These are phyloP conservation scores for Ditula angustiorana DNA, from an alignment of 2,888 invertebrate species.

Conservation along the genomic window DNA sequence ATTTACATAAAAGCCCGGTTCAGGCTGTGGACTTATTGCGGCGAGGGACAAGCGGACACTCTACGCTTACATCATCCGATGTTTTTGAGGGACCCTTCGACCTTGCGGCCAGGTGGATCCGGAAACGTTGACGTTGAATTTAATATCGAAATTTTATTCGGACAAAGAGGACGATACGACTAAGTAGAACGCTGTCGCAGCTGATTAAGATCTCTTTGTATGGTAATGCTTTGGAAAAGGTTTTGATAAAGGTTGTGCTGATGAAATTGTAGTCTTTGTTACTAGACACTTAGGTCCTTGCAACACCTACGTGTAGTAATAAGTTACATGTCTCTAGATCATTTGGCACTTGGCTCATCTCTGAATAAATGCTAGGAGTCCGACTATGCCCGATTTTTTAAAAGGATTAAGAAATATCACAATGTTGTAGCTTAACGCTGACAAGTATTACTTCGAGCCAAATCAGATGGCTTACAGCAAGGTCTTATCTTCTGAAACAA, in stretches of 20 bases:
- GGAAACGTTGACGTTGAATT: background rate
- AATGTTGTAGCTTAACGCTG: constrained; percentile 12
- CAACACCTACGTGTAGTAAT: no score
- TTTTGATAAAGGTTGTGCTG: background rate
- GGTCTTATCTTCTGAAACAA: background rate
- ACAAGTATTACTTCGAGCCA: constrained; percentile 9
- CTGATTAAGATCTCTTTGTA: background rate
- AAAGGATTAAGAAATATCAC: background rate
- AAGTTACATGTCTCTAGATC: no score
- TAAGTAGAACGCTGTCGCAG: background rate
- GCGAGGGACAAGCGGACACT: constrained; percentile 3
- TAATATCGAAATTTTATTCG: background rate
- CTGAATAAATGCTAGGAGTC: no score
- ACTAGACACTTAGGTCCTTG: no score
- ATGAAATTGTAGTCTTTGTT: background rate
- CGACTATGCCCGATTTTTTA: background rate
- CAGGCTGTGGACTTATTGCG: constrained; percentile 10
- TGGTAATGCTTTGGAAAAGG: background rate
- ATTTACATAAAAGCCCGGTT: constrained; percentile 35
- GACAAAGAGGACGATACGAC: background rate
- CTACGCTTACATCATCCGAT: constrained; percentile 8
- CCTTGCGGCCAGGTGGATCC: constrained; percentile 4
- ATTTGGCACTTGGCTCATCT: no score
- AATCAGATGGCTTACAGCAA: constrained; percentile 20
- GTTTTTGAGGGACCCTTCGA: background rate